phyloP scores from a whole-genome alignment of 1,140 invertebrate genomes.

The Dreissena polymorpha region DNA sequence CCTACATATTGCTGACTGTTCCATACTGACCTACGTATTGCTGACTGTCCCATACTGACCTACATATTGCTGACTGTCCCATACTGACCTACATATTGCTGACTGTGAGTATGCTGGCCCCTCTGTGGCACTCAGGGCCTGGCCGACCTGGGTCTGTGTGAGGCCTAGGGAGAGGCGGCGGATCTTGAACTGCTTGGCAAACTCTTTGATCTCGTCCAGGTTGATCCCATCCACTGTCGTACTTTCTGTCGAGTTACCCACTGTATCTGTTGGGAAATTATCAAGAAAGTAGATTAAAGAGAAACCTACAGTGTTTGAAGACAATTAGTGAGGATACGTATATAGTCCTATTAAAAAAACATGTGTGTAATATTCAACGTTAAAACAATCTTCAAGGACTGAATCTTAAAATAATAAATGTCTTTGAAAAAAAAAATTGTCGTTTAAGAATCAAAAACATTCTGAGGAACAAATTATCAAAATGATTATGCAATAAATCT shows the following conservation, averaged over 20 bases:
- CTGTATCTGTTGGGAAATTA: conserved; percentile 82
- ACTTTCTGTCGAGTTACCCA: conserved; percentile 92
- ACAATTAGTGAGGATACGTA: too few species aligned
- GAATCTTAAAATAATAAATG: too few species aligned
- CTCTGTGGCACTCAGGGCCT: conserved; percentile 96
- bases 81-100: conserved; percentile 96
- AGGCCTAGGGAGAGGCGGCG: conserved; percentile 94
- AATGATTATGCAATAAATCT: too few species aligned
- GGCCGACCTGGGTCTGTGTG: conserved; percentile 93
- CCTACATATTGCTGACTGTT: too few species aligned
- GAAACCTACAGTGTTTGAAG: neutral
- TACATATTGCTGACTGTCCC: conserved; percentile 86
- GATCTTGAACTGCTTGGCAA: conserved; percentile 98
- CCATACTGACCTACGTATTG: too few species aligned
- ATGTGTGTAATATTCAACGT: too few species aligned
- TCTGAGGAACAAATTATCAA: too few species aligned
- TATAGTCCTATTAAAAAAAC: too few species aligned
- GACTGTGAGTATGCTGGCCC: conserved; percentile 99
- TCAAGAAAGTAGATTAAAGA: neutral
- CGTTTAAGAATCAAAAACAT: too few species aligned
- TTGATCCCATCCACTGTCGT: conserved; percentile 98
- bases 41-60: too few species aligned
- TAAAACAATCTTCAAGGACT: too few species aligned
- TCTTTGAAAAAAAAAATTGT: too few species aligned
- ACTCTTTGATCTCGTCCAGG: conserved; percentile 98